Percentiles rank a stretch among this genome's conserved stretches.
These are phyloP conservation scores for Chionoecetes opilio DNA, from an alignment of 1,140 invertebrate genomes.

Conservation along the genomic window DNA sequence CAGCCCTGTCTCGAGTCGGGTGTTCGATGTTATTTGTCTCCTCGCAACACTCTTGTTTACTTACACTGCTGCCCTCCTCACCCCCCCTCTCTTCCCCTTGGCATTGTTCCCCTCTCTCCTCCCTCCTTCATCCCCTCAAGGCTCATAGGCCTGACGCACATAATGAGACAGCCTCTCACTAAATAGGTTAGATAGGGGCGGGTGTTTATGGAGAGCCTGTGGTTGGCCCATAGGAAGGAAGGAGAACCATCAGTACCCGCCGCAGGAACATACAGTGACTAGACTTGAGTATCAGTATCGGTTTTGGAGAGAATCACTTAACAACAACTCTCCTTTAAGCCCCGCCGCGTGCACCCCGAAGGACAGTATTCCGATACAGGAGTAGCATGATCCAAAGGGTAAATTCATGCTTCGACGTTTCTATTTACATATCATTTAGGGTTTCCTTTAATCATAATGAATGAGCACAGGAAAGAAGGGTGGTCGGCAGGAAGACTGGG, in stretches of 20 bases:
- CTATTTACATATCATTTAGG: constrained; percentile 21
- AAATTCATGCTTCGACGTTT: constrained; percentile 24
- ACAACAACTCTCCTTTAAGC: background rate
- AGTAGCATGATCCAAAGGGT: background rate
- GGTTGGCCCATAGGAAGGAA: background rate
- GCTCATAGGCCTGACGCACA: too few species aligned
- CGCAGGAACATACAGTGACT: background rate
- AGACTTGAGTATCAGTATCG: background rate
- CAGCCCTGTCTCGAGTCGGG: background rate
- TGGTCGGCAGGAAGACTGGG: background rate
- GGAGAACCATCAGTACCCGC: background rate
- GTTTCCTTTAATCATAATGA: background rate
- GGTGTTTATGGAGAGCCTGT: too few species aligned
- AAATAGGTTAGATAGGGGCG: too few species aligned
- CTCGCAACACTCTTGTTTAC: background rate
- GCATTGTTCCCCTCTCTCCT: background rate
- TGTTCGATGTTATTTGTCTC: background rate
- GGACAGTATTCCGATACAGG: background rate
- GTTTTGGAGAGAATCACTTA: background rate
- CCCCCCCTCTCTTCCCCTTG: background rate
- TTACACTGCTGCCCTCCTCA: background rate
- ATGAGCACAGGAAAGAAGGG: background rate
- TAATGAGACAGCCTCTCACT: too few species aligned
- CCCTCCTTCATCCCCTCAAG: background rate
- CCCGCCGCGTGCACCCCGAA: background rate